Evolutionary conservation across 2,888 invertebrate genomes (phyloP).

Genomic region (Margaritifera margaritifera): DNA sequence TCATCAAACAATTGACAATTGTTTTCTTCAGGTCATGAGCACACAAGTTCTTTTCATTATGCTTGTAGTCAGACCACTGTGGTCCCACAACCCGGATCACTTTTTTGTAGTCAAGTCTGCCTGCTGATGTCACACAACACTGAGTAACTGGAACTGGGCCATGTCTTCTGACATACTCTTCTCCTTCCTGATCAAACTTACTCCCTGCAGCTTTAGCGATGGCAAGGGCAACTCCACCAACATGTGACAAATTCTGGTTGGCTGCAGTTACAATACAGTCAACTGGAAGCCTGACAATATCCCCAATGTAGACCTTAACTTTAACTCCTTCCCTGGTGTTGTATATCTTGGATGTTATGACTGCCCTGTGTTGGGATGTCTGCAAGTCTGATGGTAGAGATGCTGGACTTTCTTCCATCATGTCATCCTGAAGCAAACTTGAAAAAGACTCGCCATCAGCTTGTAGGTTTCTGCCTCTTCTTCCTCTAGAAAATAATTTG

Average conservation of each 20-base stretch:
- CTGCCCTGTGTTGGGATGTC: too few relatives aligned
- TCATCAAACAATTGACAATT: constrained; percentile 2
- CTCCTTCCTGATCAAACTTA: constrained; percentile 13
- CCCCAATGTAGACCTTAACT: constrained; percentile 16
- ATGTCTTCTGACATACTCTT: constrained; percentile 7
- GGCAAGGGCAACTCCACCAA: constrained; percentile 17
- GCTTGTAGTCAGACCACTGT: constrained; percentile 10
- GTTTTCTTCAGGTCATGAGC: background rate
- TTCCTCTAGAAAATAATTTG: too few relatives aligned
- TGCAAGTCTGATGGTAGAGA: too few relatives aligned
- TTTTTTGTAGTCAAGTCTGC: constrained; percentile 9
- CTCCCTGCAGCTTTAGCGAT: constrained; percentile 23
- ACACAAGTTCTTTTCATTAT: constrained; percentile 2
- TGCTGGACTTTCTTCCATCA: too few relatives aligned
- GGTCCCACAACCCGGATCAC: constrained; percentile 25
- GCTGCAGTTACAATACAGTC: constrained; percentile 27
- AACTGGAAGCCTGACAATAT: constrained; percentile 15
- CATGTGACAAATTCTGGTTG: constrained; percentile 15
- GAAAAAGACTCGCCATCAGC: too few relatives aligned
- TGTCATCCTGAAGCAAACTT: too few relatives aligned
- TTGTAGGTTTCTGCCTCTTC: too few relatives aligned
- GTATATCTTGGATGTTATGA: background rate
- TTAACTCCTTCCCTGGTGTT: constrained; percentile 10
- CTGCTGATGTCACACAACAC: constrained; percentile 19
- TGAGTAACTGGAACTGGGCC: constrained; percentile 8